These are phyloP conservation scores for Microcebus murinus DNA, from an alignment of 2,113 vertebrate genomes.

Conservation along the genomic window DNA sequence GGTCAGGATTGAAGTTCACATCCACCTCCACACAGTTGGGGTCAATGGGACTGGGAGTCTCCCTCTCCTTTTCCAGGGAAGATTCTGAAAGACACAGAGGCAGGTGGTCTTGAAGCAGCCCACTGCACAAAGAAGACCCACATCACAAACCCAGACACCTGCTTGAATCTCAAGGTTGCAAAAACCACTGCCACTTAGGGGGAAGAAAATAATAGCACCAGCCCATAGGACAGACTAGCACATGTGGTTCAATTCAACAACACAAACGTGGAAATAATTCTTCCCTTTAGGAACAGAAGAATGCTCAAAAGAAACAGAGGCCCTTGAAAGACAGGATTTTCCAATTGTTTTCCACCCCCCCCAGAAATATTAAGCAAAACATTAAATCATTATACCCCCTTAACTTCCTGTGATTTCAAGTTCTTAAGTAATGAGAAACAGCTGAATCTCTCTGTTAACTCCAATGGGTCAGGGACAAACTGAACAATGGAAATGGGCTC, in stretches of 20 bases:
- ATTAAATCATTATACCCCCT: conserved; percentile 31
- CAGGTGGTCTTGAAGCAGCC: neutral
- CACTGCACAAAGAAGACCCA: neutral
- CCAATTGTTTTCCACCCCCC: neutral
- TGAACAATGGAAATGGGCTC: neutral
- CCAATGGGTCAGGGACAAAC: neutral
- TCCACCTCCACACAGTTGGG: conserved; percentile 95
- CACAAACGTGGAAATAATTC: neutral
- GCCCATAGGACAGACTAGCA: neutral
- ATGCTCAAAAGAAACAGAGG: conserved; percentile 45
- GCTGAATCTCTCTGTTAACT: neutral
- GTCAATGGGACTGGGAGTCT: conserved; percentile 91
- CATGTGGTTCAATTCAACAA: neutral
- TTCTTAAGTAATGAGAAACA: conserved; percentile 54
- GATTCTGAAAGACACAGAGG: conserved; percentile 85
- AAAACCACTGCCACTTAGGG: neutral
- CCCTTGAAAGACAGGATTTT: neutral
- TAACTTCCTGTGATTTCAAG: conserved; percentile 47
- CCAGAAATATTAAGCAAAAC: conserved; percentile 17
- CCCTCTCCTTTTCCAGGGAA: conserved; percentile 86
- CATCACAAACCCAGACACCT: rapidly evolving
- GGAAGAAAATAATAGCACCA: neutral
- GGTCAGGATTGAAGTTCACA: conserved; percentile 96
- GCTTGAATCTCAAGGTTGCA: neutral
- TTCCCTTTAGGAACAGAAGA: conserved; percentile 10